Conservation (phyloP, 2,888 invertebrate genomes). For the Podabrus alpinus region DNA sequence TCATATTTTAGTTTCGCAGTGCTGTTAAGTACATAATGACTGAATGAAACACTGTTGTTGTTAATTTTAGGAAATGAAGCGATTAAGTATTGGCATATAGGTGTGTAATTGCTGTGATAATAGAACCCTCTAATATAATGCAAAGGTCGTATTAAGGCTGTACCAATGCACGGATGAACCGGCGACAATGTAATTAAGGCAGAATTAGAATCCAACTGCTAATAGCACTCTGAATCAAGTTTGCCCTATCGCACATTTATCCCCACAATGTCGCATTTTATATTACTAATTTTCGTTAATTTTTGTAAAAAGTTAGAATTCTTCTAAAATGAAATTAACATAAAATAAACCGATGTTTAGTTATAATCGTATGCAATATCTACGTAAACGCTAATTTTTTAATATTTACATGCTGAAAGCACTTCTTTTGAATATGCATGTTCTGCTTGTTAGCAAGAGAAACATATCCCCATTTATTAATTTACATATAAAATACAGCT, state of each 20-base stretch:
- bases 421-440: conserved; percentile 35
- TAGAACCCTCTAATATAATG: conserved; percentile 52
- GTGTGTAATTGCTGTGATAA: conserved; percentile 51
- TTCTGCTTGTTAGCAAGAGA: conserved; percentile 33
- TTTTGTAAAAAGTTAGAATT: neutral
- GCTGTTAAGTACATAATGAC: conserved; percentile 23
- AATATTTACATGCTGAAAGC: conserved; percentile 26
- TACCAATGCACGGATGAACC: conserved; percentile 42
- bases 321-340: conserved; percentile 6
- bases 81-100: conserved; percentile 48
- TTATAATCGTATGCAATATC: conserved; percentile 9
- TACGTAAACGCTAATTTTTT: conserved; percentile 17
- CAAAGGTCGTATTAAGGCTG: conserved; percentile 50
- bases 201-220: conserved; percentile 50
- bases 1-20: conserved; percentile 7
- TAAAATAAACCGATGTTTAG: conserved; percentile 15
- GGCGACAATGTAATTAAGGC: conserved; percentile 54
- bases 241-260: conserved; percentile 30
- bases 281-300: conserved; percentile 5
- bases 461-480: conserved; percentile 33
- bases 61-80: conserved; percentile 32
- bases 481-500: conserved; percentile 28
- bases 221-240: conserved; percentile 35
- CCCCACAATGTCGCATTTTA: conserved; percentile 11
- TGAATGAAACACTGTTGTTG: conserved; percentile 22